Percentiles rank a stretch among this genome's conserved stretches.
Evolutionary conservation across 2,797 vertebrate genomes (phyloP).

Genomic region (Lepus townsendii): DNA sequence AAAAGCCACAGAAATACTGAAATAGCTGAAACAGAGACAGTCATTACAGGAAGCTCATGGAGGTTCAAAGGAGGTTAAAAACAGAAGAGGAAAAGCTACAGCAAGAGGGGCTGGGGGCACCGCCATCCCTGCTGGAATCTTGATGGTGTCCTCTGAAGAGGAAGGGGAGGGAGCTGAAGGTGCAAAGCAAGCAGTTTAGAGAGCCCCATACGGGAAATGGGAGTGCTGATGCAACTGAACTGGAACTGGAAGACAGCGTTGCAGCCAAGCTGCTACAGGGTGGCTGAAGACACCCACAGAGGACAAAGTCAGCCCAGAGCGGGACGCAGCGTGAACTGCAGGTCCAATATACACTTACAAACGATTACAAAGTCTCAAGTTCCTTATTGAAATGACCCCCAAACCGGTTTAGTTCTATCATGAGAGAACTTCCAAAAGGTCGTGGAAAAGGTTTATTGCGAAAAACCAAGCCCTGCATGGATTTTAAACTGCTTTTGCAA

Average conservation of each 20-base stretch:
- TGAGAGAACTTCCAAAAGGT: too few relatives aligned
- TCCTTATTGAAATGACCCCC: background rate
- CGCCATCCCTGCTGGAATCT: constrained; percentile 62
- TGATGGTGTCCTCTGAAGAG: constrained; percentile 53
- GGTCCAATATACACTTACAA: background rate
- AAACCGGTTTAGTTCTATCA: background rate
- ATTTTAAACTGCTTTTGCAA: too few relatives aligned
- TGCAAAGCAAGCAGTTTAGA: constrained; percentile 23
- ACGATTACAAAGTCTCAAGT: background rate
- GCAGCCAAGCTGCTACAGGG: constrained; percentile 5
- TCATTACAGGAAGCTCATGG: constrained; percentile 72
- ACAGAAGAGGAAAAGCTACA: constrained; percentile 69
- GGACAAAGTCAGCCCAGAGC: background rate
- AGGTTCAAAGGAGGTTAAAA: constrained; percentile 73
- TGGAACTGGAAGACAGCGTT: constrained; percentile 1
- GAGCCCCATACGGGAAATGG: constrained; percentile 84
- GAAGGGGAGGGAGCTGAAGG: constrained; percentile 74
- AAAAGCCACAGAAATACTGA: constrained; percentile 80
- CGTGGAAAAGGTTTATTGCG: too few relatives aligned
- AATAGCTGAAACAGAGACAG: constrained; percentile 78
- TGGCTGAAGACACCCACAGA: background rate
- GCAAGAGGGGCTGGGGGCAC: constrained; percentile 54
- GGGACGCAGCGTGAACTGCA: background rate
- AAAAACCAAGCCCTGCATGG: too few relatives aligned
- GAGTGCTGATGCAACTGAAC: constrained; percentile 63